Evolutionary conservation across 2,888 invertebrate species (phyloP).

Genomic region (Drosophila lutescens): DNA sequence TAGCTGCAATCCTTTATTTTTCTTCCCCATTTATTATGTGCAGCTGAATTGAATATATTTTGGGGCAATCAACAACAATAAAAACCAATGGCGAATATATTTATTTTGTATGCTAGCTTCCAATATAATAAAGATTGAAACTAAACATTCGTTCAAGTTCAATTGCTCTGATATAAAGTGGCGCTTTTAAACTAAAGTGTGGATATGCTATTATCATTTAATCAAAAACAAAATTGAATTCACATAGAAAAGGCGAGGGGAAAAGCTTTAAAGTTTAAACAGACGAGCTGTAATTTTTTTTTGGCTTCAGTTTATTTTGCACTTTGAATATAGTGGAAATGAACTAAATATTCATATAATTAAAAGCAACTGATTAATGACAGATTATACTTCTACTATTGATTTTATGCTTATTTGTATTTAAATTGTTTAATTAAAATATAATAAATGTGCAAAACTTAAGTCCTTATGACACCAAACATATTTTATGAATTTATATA

Average conservation of each 20-base stretch:
- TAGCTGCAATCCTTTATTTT: not conserved
- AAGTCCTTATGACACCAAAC: too few relatives aligned
- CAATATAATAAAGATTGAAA: not conserved
- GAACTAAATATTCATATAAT: not conserved
- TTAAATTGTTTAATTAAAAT: not conserved
- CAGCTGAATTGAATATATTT: not conserved
- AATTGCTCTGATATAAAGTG: not conserved
- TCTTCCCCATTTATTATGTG: not conserved
- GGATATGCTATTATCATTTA: not conserved
- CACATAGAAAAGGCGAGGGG: not conserved
- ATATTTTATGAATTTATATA: too few relatives aligned
- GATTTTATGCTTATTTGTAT: not conserved
- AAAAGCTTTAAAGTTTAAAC: not conserved
- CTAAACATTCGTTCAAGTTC: not conserved
- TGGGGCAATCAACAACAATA: not conserved
- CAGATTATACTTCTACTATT: not conserved
- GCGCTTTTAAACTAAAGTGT: not conserved
- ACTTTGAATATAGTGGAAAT: not conserved
- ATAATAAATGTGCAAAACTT: not conserved
- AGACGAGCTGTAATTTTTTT: not conserved
- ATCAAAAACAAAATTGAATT: not conserved
- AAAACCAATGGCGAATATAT: not conserved
- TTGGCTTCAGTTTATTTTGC: not conserved
- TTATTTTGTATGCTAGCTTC: not conserved
- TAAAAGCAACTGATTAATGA: not conserved